Percentiles rank a stretch among this genome's conserved stretches.
Conservation (phyloP, 2,113 vertebrate species). For the Epinephelus moara region DNA sequence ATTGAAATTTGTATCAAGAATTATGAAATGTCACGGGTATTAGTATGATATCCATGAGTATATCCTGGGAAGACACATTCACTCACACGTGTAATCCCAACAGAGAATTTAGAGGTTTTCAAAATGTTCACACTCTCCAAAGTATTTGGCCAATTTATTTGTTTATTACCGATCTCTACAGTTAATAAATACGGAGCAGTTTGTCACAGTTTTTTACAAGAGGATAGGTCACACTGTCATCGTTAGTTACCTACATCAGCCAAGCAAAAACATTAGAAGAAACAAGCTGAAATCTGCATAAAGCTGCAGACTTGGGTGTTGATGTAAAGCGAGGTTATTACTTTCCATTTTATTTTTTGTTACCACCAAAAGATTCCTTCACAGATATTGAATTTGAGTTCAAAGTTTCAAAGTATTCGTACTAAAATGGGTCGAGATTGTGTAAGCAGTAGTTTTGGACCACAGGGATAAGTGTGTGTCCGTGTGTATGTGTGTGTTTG, state of each 20-base stretch:
- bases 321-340: background rate
- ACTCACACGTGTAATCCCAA: background rate
- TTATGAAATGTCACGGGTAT: too few species aligned
- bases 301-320: background rate
- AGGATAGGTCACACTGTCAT: too few species aligned
- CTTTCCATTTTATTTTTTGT: background rate
- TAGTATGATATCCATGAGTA: background rate
- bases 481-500: constrained; percentile 23
- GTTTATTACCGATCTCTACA: too few species aligned
- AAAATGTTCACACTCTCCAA: background rate
- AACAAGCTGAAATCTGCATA: background rate
- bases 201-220: background rate
- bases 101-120: background rate
- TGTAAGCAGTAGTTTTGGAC: constrained; percentile 33
- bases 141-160: background rate
- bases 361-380: too few species aligned
- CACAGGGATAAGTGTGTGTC: constrained; percentile 45
- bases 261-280: background rate
- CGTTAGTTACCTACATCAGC: background rate
- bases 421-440: constrained; percentile 1
- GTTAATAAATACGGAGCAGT: background rate
- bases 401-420: background rate
- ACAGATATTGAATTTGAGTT: background rate
- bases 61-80: background rate
- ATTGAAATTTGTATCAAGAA: too few species aligned